Conservation (phyloP, 2,113 vertebrate genomes). For the Leiothrix lutea region DNA sequence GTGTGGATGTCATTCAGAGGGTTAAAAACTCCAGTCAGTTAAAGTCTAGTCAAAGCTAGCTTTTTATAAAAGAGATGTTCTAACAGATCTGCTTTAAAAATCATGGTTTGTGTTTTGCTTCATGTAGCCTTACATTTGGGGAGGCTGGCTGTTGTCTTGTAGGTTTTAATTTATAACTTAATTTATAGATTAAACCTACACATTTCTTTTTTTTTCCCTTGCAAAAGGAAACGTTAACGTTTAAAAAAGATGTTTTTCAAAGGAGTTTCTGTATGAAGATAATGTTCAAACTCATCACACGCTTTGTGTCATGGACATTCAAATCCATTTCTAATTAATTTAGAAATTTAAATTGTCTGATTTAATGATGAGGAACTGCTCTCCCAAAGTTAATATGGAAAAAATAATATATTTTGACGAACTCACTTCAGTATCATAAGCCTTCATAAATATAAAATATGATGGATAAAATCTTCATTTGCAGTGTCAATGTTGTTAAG, state of each 20-base stretch:
- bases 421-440: not conserved
- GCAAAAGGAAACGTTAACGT: not conserved
- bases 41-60: not conserved
- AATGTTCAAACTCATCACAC: not conserved
- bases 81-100: not conserved
- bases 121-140: not conserved
- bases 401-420: not conserved
- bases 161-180: not conserved
- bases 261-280: not conserved
- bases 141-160: not conserved
- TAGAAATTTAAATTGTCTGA: not conserved
- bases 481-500: not conserved
- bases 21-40: slow-evolving; percentile 41
- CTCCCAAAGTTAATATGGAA: not conserved
- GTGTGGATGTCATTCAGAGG: slow-evolving; percentile 26
- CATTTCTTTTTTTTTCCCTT: not conserved
- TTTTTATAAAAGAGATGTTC: slow-evolving; percentile 12
- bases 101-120: not conserved
- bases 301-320: not conserved
- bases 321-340: slow-evolving; percentile 17
- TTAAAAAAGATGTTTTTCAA: not conserved
- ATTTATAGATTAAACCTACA: not conserved
- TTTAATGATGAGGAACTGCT: not conserved
- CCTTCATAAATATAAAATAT: not conserved
- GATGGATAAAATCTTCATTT: not conserved